A percentile compares a stretch with the other conserved stretches of the same genome.
Evolutionary conservation across 2,888 invertebrate genomes (phyloP).

Genomic region (Isotomurus palustris): DNA sequence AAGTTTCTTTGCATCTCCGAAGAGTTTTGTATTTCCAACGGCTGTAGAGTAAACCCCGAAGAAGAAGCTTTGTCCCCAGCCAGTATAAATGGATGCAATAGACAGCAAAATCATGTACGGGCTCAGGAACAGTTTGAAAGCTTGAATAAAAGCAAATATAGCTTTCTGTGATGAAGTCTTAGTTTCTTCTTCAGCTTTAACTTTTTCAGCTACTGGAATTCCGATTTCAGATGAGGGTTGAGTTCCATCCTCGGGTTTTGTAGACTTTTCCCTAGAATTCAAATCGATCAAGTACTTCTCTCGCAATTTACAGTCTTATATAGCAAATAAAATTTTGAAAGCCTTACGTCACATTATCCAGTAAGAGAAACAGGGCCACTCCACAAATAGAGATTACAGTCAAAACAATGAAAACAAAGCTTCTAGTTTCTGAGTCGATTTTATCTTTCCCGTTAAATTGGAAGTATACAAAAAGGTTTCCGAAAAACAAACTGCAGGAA

Average conservation of each 20-base stretch:
- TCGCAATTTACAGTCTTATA: background rate
- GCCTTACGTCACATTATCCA: constrained; percentile 34
- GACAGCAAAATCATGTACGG: constrained; percentile 78
- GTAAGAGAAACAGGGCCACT: constrained; percentile 54
- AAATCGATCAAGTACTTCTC: no score
- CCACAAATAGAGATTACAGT: constrained; percentile 62
- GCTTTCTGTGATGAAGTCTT: constrained; percentile 47
- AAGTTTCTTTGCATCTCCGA: constrained; percentile 76
- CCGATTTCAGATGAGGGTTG: constrained; percentile 5
- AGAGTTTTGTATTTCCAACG: constrained; percentile 62
- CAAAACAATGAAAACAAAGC: constrained; percentile 75
- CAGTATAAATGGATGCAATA: constrained; percentile 60
- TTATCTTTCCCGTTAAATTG: constrained; percentile 74
- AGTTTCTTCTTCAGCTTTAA: background rate
- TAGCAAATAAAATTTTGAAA: background rate
- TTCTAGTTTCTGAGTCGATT: constrained; percentile 67
- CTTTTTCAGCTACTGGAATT: constrained; percentile 5
- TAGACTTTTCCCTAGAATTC: background rate
- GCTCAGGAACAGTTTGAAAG: constrained; percentile 71
- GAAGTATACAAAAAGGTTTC: constrained; percentile 90
- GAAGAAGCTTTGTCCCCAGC: constrained; percentile 71
- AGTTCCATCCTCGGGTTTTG: background rate
- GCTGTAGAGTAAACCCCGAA: constrained; percentile 92
- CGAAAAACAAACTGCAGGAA: constrained; percentile 78
- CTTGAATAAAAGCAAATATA: constrained; percentile 66